Percentiles rank a stretch among this genome's conserved stretches.
These are phyloP conservation scores for Eumaeus atala DNA, from an alignment of 1,140 invertebrate genomes.

Conservation along the genomic window DNA sequence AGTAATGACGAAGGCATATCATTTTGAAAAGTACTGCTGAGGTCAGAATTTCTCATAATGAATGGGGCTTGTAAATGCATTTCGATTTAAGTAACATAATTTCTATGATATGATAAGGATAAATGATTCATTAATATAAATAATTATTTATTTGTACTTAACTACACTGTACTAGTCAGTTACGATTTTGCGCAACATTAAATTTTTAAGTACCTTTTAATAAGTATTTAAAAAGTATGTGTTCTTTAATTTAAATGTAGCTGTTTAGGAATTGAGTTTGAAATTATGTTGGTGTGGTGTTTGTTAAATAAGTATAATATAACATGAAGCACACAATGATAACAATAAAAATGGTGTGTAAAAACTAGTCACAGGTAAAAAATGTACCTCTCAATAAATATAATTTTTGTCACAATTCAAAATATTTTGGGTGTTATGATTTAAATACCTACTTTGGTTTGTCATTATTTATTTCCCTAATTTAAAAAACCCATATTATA, in stretches of 20 bases:
- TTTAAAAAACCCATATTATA: not conserved
- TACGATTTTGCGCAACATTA: conserved; percentile 73
- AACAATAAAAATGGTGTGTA: conserved; percentile 56
- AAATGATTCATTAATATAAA: conserved; percentile 67
- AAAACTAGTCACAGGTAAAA: conserved; percentile 60
- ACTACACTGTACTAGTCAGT: conserved; percentile 74
- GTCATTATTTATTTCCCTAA: conserved; percentile 10
- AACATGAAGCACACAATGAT: conserved; percentile 37
- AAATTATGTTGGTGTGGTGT: conserved; percentile 71
- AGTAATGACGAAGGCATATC: conserved; percentile 45
- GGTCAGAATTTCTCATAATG: conserved; percentile 27
- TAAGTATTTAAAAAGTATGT: conserved; percentile 65
- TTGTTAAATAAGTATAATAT: conserved; percentile 52
- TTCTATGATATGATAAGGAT: conserved; percentile 61
- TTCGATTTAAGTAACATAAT: conserved; percentile 58
- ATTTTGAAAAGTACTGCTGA: conserved; percentile 30
- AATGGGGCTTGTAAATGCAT: conserved; percentile 56
- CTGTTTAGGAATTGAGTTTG: conserved; percentile 57
- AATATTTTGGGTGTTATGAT: conserved; percentile 31
- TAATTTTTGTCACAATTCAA: conserved; percentile 27
- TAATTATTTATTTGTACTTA: conserved; percentile 74
- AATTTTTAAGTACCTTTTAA: conserved; percentile 54
- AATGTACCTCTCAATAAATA: conserved; percentile 49
- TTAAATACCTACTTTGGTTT: conserved; percentile 1
- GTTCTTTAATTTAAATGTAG: conserved; percentile 69